Conservation (phyloP, 1,140 invertebrate genomes). For the Procambarus virginalis region DNA sequence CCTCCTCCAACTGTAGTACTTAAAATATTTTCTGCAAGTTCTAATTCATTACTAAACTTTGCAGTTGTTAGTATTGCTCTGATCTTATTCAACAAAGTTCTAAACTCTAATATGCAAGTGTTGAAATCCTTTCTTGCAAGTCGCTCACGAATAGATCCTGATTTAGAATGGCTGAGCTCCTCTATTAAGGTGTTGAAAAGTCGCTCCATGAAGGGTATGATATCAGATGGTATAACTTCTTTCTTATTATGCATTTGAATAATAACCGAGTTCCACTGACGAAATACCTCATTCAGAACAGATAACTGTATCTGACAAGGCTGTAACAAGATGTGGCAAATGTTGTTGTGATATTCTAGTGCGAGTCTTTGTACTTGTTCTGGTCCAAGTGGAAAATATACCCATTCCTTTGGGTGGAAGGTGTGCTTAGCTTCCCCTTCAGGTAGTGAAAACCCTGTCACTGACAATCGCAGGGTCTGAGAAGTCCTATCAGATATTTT, state of each 20-base stretch:
- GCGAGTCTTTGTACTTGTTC: neutral
- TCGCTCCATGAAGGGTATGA: conserved; percentile 37
- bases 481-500: conserved; percentile 12
- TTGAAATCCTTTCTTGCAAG: conserved; percentile 30
- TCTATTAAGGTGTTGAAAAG: conserved; percentile 20
- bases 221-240: conserved; percentile 17
- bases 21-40: conserved; percentile 58
- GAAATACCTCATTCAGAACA: conserved; percentile 48
- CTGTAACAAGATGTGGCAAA: conserved; percentile 14
- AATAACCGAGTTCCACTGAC: conserved; percentile 62
- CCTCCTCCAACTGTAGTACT: conserved; percentile 61
- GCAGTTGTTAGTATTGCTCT: conserved; percentile 37
- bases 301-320: neutral
- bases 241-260: conserved; percentile 55
- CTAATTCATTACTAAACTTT: conserved; percentile 40
- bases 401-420: conserved; percentile 23
- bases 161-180: neutral
- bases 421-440: neutral
- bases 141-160: neutral
- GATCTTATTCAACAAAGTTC: conserved; percentile 41
- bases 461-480: conserved; percentile 14
- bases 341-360: neutral
- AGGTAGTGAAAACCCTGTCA: conserved; percentile 29
- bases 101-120: conserved; percentile 25
- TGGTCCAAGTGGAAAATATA: conserved; percentile 7